phyloP scores from a whole-genome alignment of 2,888 invertebrate genomes.

The Heliconius ethilla region DNA sequence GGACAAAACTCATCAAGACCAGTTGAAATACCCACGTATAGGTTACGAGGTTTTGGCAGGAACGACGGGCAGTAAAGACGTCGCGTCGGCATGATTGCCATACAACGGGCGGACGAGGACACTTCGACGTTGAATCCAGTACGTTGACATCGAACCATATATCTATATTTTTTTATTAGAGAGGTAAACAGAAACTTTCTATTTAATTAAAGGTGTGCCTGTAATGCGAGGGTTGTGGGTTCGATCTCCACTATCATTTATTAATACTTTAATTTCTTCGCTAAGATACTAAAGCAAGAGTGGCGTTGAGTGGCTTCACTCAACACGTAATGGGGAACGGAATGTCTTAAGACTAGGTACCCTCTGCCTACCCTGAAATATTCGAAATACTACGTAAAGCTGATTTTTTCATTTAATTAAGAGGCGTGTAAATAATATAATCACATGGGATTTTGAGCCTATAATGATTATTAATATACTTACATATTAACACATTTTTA shows the following conservation, averaged over 20 bases:
- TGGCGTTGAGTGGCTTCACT: no score
- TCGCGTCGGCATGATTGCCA: slow-evolving; percentile 60
- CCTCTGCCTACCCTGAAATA: no score
- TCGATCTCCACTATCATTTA: no score
- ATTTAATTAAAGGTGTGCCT: not conserved
- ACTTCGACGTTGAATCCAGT: slow-evolving; percentile 11
- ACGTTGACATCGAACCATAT: slow-evolving; percentile 16
- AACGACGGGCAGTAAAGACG: slow-evolving; percentile 65
- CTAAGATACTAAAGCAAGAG: no score
- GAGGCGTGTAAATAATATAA: not conserved
- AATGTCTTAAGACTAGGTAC: no score
- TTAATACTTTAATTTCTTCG: no score
- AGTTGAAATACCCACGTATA: slow-evolving; percentile 12
- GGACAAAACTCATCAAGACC: slow-evolving; percentile 3
- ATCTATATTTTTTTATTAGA: not conserved
- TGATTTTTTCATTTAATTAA: slow-evolving; percentile 7
- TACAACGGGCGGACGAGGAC: slow-evolving; percentile 17
- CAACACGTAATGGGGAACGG: no score
- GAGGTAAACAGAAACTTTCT: not conserved
- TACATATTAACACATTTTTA: not conserved
- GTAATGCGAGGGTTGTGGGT: no score
- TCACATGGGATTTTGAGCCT: not conserved
- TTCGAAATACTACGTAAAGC: no score
- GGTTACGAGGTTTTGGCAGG: slow-evolving; percentile 31
- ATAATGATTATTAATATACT: not conserved